A percentile compares a stretch with the other conserved stretches of the same genome.
phyloP scores from a whole-genome alignment of 2,113 vertebrate genomes.

The Tiliqua scincoides region DNA sequence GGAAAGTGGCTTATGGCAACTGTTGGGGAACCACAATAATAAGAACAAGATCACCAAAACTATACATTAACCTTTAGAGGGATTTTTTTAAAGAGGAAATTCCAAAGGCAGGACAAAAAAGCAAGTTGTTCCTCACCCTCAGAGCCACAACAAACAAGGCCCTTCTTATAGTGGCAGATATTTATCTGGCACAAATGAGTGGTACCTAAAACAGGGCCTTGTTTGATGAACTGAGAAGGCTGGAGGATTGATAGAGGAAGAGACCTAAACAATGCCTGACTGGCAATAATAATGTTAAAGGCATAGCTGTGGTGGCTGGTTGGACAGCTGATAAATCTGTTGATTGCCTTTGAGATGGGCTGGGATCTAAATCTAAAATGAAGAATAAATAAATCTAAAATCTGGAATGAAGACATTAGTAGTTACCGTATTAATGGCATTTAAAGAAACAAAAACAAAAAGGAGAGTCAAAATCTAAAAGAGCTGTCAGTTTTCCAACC shows the following conservation, averaged over 20 bases:
- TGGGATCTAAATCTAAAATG: neutral
- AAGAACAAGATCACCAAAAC: neutral
- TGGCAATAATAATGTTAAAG: neutral
- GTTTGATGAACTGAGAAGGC: too few species aligned
- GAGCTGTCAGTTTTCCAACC: neutral
- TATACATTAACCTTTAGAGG: too few species aligned
- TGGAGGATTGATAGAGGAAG: too few species aligned
- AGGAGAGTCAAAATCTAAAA: neutral
- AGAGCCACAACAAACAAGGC: neutral
- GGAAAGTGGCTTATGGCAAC: neutral
- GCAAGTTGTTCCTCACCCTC: neutral
- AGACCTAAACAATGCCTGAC: too few species aligned
- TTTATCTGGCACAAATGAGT: too few species aligned
- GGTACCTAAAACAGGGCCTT: too few species aligned
- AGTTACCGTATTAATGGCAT: neutral
- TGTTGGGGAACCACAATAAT: neutral
- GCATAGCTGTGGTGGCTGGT: neutral
- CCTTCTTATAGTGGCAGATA: neutral
- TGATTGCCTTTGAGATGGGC: neutral
- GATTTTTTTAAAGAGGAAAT: neutral
- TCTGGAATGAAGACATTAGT: neutral
- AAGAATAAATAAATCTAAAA: too few species aligned
- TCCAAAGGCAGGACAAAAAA: neutral
- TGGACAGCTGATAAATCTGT: neutral
- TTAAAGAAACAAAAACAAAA: neutral